A percentile compares a stretch with the other conserved stretches of the same genome.
Conservation (phyloP, 2,888 invertebrate species). For the Pharmacophagus antenor region DNA sequence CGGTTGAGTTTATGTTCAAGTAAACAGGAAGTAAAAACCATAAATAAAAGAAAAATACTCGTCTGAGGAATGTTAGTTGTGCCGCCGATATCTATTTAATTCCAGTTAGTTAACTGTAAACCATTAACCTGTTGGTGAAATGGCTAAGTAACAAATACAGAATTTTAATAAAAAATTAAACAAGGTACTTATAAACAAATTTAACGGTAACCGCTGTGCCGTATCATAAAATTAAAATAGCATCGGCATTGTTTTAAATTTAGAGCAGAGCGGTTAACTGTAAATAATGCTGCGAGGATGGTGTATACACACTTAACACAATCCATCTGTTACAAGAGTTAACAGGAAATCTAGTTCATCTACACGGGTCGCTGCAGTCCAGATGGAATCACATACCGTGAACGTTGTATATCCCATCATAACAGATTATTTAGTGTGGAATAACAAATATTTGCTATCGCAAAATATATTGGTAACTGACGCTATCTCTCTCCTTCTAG, state of each 20-base stretch:
- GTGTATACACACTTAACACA: slow-evolving; percentile 31
- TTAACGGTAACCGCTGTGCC: slow-evolving; percentile 33
- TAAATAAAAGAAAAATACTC: background rate
- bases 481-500: too few species aligned
- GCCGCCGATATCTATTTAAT: background rate
- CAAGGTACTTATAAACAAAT: slow-evolving; percentile 23
- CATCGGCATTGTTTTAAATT: slow-evolving; percentile 53
- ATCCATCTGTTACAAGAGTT: slow-evolving; percentile 44
- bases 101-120: background rate
- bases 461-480: too few species aligned
- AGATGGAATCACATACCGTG: slow-evolving; percentile 52
- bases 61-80: background rate
- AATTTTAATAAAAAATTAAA: background rate
- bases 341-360: slow-evolving; percentile 67
- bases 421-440: slow-evolving; percentile 12
- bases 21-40: background rate
- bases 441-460: background rate
- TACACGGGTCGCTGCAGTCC: slow-evolving; percentile 59
- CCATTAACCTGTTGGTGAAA: background rate
- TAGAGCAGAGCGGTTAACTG: slow-evolving; percentile 50
- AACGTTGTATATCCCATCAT: slow-evolving; percentile 38
- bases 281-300: slow-evolving; percentile 44
- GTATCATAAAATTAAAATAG: slow-evolving; percentile 43
- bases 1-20: too few species aligned
- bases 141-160: background rate